Conservation (phyloP, 2,888 invertebrate species). For the Calameuta filiformis region DNA sequence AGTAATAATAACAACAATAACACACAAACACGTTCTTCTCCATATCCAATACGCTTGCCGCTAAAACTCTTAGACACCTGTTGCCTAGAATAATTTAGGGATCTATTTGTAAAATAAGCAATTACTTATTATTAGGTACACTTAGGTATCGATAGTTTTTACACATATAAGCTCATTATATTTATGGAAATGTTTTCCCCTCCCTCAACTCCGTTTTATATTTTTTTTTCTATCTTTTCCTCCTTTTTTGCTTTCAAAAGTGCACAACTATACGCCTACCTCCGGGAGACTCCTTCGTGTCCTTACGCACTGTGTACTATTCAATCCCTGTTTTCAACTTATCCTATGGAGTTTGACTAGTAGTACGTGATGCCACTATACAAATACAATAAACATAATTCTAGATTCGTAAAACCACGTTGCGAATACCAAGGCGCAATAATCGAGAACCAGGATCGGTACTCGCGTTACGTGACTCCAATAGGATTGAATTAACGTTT, state of each 20-base stretch:
- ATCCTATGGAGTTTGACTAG: constrained; percentile 59
- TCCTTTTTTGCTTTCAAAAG: not conserved
- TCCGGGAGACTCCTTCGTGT: not conserved
- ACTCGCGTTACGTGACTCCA: constrained; percentile 8
- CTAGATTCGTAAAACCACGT: constrained; percentile 9
- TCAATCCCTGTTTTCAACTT: constrained; percentile 55
- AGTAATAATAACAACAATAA: not conserved
- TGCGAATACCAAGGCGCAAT: constrained; percentile 9
- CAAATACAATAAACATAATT: constrained; percentile 28
- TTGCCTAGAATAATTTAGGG: constrained; percentile 9
- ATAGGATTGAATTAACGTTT: not conserved
- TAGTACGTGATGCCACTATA: constrained; percentile 49
- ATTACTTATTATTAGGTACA: constrained; percentile 60
- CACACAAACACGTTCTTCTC: not conserved
- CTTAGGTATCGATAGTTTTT: constrained; percentile 63
- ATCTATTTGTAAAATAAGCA: constrained; percentile 53
- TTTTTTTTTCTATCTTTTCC: not conserved
- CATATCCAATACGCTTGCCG: not conserved
- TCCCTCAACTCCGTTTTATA: constrained; percentile 7
- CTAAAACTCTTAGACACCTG: constrained; percentile 1
- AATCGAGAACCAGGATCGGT: constrained; percentile 7
- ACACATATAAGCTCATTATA: constrained; percentile 65
- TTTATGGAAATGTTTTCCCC: constrained; percentile 55
- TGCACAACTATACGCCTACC: not conserved
- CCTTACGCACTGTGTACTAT: constrained; percentile 42